Evolutionary conservation across 1,140 invertebrate species (phyloP), one percentile per base, ranked within the genome.

Genomic region (Druon quercuslanigerum): DNA sequence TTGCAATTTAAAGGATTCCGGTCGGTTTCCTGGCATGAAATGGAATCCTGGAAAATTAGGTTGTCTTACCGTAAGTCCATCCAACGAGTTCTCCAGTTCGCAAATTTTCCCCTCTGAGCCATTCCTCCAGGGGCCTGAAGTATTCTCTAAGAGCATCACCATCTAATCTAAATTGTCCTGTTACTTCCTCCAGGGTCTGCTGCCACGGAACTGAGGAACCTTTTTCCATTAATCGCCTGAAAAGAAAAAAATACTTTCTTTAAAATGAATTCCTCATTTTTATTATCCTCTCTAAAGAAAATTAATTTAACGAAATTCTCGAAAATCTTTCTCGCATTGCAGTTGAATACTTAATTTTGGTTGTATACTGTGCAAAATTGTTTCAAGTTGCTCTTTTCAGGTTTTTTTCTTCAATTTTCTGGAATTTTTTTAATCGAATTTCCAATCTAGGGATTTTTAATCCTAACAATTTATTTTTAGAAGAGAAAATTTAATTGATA

Each of bases 51-150:
- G 0, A 72, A 73, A 13, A 11, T 33, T 13, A 3, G 12, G 71
- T 11, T 74, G 60, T 79, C 84, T 91, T 84, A 93, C 92, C 96
- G 85, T 97, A 96, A 77, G 94, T 94, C 96, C 96, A 97, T 20
- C 96, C 96, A 8, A 96, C 92, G 78, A 94, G 94, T 86, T 97
- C 96, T 20, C 94, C 94, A 13, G 95, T 96, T 72, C 96, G 92
- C 0, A 96, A 89, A 86, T 96, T 96, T 86, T 98, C 96, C 80
- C 94, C 94, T 52, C 95, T 93, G 71, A 99, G 92, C 97, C 97
- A 99, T 25, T 97, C 95, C 84, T 96, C 95, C 7, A 99, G 92
- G 0, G 98, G 98, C 17, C 94, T 92, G 93, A 99, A 99, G 90
- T 98, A 99, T 85, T 98, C 96, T 60, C 97, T 90, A n/a, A 99